These are phyloP conservation scores for Cacoxenus indagator DNA, from an alignment of 2,888 invertebrate species.

Conservation along the genomic window DNA sequence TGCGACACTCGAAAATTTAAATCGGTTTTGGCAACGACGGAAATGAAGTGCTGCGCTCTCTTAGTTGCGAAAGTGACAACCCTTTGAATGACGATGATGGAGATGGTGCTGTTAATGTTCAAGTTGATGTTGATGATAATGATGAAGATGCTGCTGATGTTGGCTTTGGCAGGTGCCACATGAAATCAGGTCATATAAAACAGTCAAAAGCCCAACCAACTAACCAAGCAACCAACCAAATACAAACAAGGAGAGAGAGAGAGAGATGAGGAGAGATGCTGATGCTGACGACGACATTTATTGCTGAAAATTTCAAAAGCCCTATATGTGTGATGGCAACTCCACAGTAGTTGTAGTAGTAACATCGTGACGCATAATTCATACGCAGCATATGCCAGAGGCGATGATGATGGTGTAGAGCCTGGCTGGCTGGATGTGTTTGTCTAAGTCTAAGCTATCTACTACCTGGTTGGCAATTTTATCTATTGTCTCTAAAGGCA, in stretches of 20 bases:
- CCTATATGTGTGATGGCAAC: not conserved
- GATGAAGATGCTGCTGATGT: not conserved
- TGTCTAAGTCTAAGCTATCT: slow-evolving; percentile 23
- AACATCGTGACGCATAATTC: slow-evolving; percentile 50
- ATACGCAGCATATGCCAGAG: slow-evolving; percentile 51
- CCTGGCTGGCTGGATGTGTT: slow-evolving; percentile 24
- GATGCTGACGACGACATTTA: no score
- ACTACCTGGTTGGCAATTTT: not conserved
- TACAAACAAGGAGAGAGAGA: not conserved
- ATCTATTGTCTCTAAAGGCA: slow-evolving; percentile 16
- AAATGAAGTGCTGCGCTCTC: not conserved
- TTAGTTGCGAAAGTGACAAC: not conserved
- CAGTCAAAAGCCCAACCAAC: not conserved
- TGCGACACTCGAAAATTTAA: slow-evolving; percentile 1
- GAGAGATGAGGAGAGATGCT: no score
- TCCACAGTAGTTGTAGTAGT: slow-evolving; percentile 30
- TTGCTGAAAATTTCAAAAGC: slow-evolving; percentile 33
- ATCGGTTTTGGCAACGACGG: not conserved
- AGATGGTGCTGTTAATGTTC: not conserved
- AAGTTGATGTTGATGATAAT: not conserved
- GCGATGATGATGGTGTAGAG: slow-evolving; percentile 34
- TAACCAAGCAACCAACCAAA: not conserved
- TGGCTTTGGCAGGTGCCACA: not conserved
- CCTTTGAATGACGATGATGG: not conserved
- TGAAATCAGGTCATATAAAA: not conserved